Evolutionary conservation across 2,113 vertebrate genomes (phyloP).

Genomic region (Rhinopomastus cyanomelas): DNA sequence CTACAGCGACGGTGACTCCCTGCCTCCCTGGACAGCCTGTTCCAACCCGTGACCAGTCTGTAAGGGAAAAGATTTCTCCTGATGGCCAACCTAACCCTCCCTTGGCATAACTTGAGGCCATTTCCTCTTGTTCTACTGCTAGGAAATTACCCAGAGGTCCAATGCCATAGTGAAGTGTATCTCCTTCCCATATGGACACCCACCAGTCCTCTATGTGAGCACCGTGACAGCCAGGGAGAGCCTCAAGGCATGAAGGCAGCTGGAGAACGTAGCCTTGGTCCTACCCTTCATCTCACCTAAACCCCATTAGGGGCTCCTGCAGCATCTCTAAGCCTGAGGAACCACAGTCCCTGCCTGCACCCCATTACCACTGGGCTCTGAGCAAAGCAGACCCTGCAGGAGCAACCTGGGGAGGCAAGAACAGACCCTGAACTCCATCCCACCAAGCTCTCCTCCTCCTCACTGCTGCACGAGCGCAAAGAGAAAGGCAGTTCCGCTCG

Average conservation of each 20-base stretch:
- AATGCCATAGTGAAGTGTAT: too few species aligned
- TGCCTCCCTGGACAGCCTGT: too few species aligned
- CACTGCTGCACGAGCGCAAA: neutral
- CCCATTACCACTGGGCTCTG: accelerated
- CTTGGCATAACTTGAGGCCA: too few species aligned
- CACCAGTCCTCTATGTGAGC: neutral
- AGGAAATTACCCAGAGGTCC: too few species aligned
- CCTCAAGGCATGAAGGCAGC: accelerated
- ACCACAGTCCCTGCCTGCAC: neutral
- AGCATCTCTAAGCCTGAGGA: accelerated
- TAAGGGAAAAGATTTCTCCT: too few species aligned
- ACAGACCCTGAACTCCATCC: accelerated
- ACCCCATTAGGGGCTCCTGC: neutral
- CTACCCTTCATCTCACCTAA: neutral
- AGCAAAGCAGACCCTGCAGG: neutral
- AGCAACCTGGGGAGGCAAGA: accelerated
- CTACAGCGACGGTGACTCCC: too few species aligned
- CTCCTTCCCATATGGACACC: too few species aligned
- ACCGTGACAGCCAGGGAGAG: neutral
- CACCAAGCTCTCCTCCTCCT: neutral
- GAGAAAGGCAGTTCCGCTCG: neutral
- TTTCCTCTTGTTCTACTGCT: too few species aligned
- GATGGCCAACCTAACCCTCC: too few species aligned
- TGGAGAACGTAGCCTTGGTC: neutral
- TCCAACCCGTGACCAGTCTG: too few species aligned